These are phyloP conservation scores for Brachylomia viminalis DNA, from an alignment of 2,888 invertebrate genomes.

Conservation along the genomic window DNA sequence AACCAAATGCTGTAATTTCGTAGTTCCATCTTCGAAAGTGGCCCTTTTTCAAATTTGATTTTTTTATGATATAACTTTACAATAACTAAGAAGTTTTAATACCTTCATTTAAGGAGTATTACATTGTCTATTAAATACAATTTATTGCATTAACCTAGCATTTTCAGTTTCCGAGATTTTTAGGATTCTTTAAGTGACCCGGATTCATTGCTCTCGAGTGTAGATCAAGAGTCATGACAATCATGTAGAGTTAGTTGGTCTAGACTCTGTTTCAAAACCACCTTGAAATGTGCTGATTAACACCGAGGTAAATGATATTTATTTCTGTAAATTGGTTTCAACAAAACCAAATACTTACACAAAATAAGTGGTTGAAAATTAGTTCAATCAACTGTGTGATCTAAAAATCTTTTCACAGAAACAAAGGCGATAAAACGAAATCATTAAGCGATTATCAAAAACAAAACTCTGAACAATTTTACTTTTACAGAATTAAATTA, in stretches of 20 bases:
- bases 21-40: no score
- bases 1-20: no score
- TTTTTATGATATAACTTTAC: no score
- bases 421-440: constrained; percentile 44
- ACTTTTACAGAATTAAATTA: constrained; percentile 30
- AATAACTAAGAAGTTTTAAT: no score
- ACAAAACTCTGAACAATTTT: constrained; percentile 39
- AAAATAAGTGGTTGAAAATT: not conserved
- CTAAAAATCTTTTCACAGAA: constrained; percentile 14
- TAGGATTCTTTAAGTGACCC: no score
- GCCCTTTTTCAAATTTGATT: no score
- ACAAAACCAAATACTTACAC: not conserved
- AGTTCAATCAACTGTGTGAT: not conserved
- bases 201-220: no score
- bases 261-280: not conserved
- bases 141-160: no score
- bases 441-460: constrained; percentile 43
- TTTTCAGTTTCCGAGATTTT: no score
- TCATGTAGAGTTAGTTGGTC: not conserved
- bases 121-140: no score
- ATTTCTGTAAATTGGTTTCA: not conserved
- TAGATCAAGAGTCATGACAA: not conserved
- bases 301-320: not conserved
- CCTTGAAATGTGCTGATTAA: not conserved
- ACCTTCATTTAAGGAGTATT: no score